Evolutionary conservation across 2,888 invertebrate genomes (phyloP), one percentile per base, ranked within the genome.

Genomic region (Conchocele bisecta): DNA sequence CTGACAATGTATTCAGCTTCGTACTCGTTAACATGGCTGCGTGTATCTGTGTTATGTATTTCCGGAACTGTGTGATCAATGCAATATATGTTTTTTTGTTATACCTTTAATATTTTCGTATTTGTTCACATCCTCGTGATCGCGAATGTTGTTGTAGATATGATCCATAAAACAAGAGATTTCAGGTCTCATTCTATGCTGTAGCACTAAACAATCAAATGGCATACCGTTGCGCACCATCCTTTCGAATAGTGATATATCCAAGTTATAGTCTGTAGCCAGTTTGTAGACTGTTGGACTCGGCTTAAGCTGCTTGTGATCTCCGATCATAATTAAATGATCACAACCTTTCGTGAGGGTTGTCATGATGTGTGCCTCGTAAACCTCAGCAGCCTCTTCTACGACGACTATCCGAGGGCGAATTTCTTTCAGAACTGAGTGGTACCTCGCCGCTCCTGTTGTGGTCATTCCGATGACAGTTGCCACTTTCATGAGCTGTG

Each of bases 341-440:
- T 96, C 92, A 72, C 96, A 95, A 51, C 93, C 90, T 22, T 93
- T 89, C 0, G 95, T 95, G 20, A 97, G 91, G 0, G 96, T 94
- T 0, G 95, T 94, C 0, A 96, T 92, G 15, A 96, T 94, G 87
- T 97, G 97, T 0, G 95, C 93, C 89, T 97, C 97, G 33, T 96
- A 90, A 0, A 97, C 95, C 92, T 97, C 96, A 0, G 96, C 97
- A 0, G 97, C 97, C 91, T 97, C 97, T 90, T 97, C 97, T 0
- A 97, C 95, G 20, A 93, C 88, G 11, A 92, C 87, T 46, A 92
- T 90, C 33, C 82, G 83, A 22, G 91, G 91, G 9, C 85, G 72
- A 7, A 92, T 79, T 20, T 74, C 58, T 41, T 83, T 79, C 4
- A 91, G 63, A 0, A 88, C 44, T 13, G 70, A 39, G 9, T 83